phyloP scores from a whole-genome alignment of 2,888 invertebrate species.

The Sepiola atlantica region DNA sequence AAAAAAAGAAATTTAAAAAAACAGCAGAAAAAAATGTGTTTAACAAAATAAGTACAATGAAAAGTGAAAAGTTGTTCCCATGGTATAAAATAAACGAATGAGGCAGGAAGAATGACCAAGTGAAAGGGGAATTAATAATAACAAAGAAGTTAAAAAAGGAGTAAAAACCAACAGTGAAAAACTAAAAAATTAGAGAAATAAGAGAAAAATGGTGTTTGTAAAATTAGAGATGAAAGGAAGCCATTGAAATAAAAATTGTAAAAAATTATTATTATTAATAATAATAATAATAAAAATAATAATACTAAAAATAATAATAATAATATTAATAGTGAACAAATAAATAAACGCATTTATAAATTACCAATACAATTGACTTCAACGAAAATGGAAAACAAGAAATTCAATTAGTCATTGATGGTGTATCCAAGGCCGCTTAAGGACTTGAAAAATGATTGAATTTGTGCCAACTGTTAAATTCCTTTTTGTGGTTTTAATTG shows the following conservation, averaged over 20 bases:
- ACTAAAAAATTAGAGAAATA: neutral
- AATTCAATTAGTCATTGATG: conserved; percentile 6
- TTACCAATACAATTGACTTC: too few species aligned
- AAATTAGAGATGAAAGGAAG: neutral
- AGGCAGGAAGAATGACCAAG: neutral
- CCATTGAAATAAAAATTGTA: conserved; percentile 5
- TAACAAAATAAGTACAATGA: neutral
- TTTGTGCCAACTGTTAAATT: neutral
- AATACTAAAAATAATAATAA: neutral
- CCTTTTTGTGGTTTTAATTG: conserved; percentile 8
- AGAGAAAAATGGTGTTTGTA: neutral
- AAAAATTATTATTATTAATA: too few species aligned
- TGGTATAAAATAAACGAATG: neutral
- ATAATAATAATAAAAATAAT: too few species aligned
- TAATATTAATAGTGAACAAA: neutral
- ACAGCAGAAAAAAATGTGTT: neutral
- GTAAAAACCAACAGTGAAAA: neutral
- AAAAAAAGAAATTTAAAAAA: neutral
- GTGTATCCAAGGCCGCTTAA: neutral
- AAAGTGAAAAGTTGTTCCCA: neutral
- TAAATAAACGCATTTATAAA: neutral
- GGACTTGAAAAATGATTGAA: conserved; percentile 32
- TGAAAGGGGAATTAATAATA: neutral
- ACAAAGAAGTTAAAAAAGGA: neutral
- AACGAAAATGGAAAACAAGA: neutral